These are phyloP conservation scores for Aplysia californica DNA, from an alignment of 1,140 invertebrate genomes.

Conservation along the genomic window DNA sequence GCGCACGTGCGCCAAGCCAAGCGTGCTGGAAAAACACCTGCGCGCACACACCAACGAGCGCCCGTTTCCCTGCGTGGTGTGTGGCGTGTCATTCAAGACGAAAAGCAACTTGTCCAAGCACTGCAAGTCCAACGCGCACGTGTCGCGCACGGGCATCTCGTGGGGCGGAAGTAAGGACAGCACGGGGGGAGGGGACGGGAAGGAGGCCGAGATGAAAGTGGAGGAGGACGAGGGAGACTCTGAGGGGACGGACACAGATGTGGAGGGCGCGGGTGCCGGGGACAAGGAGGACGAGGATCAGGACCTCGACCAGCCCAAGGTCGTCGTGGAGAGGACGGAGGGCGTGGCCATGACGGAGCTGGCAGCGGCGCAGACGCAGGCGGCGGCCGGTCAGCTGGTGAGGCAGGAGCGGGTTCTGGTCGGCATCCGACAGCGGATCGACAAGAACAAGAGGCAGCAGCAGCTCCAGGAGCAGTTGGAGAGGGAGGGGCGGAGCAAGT, in stretches of 20 bases:
- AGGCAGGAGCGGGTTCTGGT: slow-evolving; percentile 32
- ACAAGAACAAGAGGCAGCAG: slow-evolving; percentile 33
- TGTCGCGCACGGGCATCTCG: slow-evolving; percentile 22
- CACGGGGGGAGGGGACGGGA: slow-evolving; percentile 27
- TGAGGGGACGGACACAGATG: slow-evolving; percentile 24
- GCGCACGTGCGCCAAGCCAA: slow-evolving; percentile 90
- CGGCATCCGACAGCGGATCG: slow-evolving; percentile 37
- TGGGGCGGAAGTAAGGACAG: slow-evolving; percentile 10
- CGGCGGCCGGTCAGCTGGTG: background rate
- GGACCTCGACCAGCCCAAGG: background rate
- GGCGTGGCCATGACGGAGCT: background rate
- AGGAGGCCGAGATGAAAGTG: slow-evolving; percentile 26
- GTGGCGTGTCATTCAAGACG: slow-evolving; percentile 93
- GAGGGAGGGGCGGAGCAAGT: slow-evolving; percentile 13
- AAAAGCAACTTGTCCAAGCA: slow-evolving; percentile 95
- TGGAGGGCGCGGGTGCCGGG: slow-evolving; percentile 10
- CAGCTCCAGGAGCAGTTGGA: slow-evolving; percentile 26
- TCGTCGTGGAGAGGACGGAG: background rate
- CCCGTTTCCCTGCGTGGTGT: slow-evolving; percentile 88
- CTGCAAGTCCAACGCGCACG: slow-evolving; percentile 83
- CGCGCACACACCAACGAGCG: slow-evolving; percentile 88
- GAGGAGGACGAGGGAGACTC: slow-evolving; percentile 38
- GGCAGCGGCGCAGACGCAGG: background rate
- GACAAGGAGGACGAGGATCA: background rate
- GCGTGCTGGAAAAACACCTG: slow-evolving; percentile 92